Evolutionary conservation across 2,113 vertebrate genomes (phyloP), one percentile per base, ranked within the genome.

Genomic region (Coryphaenoides rupestris): DNA sequence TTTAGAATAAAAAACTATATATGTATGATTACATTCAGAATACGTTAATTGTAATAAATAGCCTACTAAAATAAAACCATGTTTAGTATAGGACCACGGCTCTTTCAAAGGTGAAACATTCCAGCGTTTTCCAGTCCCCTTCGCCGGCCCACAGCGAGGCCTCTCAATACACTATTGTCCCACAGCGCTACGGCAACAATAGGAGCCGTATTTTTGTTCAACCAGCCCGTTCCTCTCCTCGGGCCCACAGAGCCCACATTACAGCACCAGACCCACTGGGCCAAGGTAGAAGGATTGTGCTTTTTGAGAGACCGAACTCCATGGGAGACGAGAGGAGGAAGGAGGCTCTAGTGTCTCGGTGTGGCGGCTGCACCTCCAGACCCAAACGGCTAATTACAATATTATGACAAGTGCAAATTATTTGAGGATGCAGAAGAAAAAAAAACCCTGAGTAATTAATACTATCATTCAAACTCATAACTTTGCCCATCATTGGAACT

Each of bases 91-190:
- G 33, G 33, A 76, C 74, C 61, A 80, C 55, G 75, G 71, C 56
- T 54, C 55, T 70, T 74, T 12, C 81, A 80, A 88, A 83, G 76
- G 80, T 80, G 75, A 83, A 77, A 66, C 63, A 82, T 78, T 81
- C 55, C 63, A 62, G 56, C 69, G 74, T 63, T 40, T 26, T 66
- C 60, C 75, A 79, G 65, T 81, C 65, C 60, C 58, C 61, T 78
- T 73, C 49, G 63, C 74, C 71, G 68, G 15, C 65, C 74, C 57
- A 53, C 57, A 33, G 58, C 66, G 57, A 75, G 79, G 60, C 69
- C 21, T 50, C 74, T 84, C 66, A 79, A 81, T 82, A 75, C 70
- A 57, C 69, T 66, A 77, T 84, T 86, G 80, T 86, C 83, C 62
- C 57, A 49, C 22, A 7, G 50, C 52, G 65, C 62, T 69, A 63